Base-by-base conservation (phyloP, 2,797 vertebrate species). In the Champsocephalus esox region DNA sequence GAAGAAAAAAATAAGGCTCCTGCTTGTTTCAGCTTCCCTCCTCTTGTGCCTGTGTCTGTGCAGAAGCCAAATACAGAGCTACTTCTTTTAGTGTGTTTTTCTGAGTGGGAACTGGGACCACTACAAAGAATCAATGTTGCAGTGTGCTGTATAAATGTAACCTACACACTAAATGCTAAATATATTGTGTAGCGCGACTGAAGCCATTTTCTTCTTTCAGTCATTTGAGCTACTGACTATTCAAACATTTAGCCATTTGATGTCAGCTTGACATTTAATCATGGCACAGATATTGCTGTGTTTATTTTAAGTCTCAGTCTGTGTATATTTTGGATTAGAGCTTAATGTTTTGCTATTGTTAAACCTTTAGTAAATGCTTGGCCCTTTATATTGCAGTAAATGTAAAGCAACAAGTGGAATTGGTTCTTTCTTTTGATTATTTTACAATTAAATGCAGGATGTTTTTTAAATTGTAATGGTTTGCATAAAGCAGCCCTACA, bases 311-410 rank as follows among this genome's bases (percentile, higher is more conserved):
- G 52, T 14, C 50, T 55, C 1, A 24, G 48, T 8, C 3, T 32
- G 45, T 70, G 72, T 72, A 24, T 34, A 0, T 48, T 41, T 73
- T 38, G 17, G 49, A 73, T 67, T 45, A 21, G 2, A 50, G 60
- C 34, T 65, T 70, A 19, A 60, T 49, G 24, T 70, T 19, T 28
- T 0, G 50, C 43, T 14, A 41, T 61, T 55, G 28, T 3, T 45
- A 19, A 70, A 11, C 16, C 0, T 48, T 17, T 0, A 1, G 43
- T 9, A 0, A 7, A 34, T 56, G 41, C 41, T 10, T 16, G 2
- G 3, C 45, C 55, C 28, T 60, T 34, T 55, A 32, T 64, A 17
- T 1, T 12, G 57, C 24, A 34, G 41, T 28, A 17, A 61, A 65
- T 64, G 6, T 5, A 73, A 70, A 66, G 10, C 16, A n/a, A 12